These are phyloP conservation scores for Phalacrocorax brasilianus DNA, from an alignment of 2,113 vertebrate species.

Conservation along the genomic window DNA sequence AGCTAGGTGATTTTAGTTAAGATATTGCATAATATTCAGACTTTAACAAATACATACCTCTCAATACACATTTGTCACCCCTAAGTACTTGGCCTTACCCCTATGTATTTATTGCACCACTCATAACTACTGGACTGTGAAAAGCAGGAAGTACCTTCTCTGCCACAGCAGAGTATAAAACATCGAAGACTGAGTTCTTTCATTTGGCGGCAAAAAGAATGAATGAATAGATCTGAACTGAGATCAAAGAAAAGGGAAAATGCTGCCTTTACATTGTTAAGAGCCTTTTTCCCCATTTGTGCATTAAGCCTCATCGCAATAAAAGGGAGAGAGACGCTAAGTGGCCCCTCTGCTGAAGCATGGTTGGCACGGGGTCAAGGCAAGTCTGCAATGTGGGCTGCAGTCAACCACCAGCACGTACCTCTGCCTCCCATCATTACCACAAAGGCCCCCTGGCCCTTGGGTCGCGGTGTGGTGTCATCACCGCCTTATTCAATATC, in stretches of 20 bases:
- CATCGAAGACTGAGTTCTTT: background rate
- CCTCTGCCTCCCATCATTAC: background rate
- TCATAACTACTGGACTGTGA: background rate
- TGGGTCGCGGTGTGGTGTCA: background rate
- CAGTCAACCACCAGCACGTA: background rate
- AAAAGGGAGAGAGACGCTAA: background rate
- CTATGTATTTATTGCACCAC: background rate
- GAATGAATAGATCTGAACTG: background rate
- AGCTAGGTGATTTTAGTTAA: background rate
- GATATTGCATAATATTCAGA: background rate
- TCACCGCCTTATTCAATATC: background rate
- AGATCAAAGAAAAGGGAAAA: slow-evolving; percentile 31
- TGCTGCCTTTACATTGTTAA: background rate
- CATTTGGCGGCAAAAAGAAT: background rate
- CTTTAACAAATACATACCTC: background rate
- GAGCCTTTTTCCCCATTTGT: background rate
- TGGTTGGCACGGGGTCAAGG: background rate
- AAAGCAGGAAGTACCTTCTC: background rate
- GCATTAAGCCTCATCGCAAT: background rate
- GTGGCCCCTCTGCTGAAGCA: background rate
- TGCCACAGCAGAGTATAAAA: background rate
- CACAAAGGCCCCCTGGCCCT: background rate
- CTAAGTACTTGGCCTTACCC: background rate
- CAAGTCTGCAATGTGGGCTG: background rate
- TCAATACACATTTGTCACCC: background rate